phyloP scores from a whole-genome alignment of 2,113 vertebrate genomes.

The Paralichthys olivaceus region DNA sequence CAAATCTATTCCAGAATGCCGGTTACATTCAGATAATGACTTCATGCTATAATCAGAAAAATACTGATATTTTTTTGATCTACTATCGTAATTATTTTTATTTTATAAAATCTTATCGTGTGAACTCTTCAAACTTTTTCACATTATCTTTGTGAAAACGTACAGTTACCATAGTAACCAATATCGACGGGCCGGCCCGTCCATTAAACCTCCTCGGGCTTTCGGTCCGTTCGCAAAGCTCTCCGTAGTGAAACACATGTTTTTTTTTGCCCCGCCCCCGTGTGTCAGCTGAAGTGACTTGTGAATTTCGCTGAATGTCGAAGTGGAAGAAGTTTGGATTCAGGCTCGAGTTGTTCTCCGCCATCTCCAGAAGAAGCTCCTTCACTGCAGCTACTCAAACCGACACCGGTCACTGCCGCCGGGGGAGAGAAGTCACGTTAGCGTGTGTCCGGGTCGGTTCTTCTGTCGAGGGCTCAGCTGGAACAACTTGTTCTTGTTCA shows the following conservation, averaged over 20 bases:
- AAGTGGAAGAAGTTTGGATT: slow-evolving; percentile 24
- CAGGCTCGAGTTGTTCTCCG: too few species aligned
- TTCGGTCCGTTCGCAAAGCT: slow-evolving; percentile 41
- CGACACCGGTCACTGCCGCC: too few species aligned
- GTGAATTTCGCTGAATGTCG: not conserved
- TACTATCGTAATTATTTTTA: not conserved
- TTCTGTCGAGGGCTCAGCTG: not conserved
- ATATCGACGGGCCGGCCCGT: slow-evolving; percentile 22
- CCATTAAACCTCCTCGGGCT: not conserved
- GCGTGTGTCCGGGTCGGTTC: not conserved
- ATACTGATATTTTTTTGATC: too few species aligned
- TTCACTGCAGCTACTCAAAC: too few species aligned
- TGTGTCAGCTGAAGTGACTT: not conserved
- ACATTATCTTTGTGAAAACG: not conserved
- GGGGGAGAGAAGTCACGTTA: not conserved
- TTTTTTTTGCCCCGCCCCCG: not conserved
- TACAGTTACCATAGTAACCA: slow-evolving; percentile 9
- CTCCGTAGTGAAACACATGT: slow-evolving; percentile 53
- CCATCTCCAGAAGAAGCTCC: too few species aligned
- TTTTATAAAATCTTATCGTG: not conserved
- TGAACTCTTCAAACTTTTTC: not conserved
- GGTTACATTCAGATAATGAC: too few species aligned
- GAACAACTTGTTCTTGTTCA: slow-evolving; percentile 57
- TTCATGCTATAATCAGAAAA: too few species aligned
- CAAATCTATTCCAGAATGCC: too few species aligned